Percentiles rank a stretch among this genome's conserved stretches.
Evolutionary conservation across 2,797 vertebrate genomes (phyloP).

Genomic region (Octomys mimax): DNA sequence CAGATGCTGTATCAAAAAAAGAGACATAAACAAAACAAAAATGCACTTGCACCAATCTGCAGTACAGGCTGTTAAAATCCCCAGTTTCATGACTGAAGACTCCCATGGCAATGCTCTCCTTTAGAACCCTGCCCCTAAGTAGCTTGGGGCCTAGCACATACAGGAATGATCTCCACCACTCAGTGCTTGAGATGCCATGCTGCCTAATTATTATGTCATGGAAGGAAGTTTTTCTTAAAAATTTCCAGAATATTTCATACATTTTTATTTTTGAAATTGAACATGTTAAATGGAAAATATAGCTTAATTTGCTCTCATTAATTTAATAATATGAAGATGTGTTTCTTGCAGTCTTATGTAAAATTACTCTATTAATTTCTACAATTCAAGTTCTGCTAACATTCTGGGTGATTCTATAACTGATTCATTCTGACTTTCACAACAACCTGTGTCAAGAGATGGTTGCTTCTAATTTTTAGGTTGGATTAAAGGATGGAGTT

Average conservation of each 20-base stretch:
- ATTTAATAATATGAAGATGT: background rate
- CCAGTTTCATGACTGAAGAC: no score
- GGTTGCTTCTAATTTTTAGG: background rate
- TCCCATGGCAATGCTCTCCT: background rate
- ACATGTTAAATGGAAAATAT: background rate
- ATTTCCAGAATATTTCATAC: background rate
- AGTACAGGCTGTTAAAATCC: background rate
- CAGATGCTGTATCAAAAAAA: no score
- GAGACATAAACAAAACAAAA: no score
- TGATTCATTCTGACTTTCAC: background rate
- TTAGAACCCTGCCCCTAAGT: background rate
- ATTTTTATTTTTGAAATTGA: constrained; percentile 22
- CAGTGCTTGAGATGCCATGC: background rate
- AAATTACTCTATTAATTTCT: background rate
- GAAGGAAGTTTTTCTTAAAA: background rate
- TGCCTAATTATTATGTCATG: background rate
- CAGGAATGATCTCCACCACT: background rate
- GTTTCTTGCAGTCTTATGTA: background rate
- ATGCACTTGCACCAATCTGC: no score
- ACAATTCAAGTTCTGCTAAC: background rate
- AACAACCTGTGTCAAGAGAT: background rate
- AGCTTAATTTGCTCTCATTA: background rate
- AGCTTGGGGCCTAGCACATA: background rate
- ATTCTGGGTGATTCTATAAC: constrained; percentile 18
- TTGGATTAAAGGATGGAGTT: background rate